Conservation (phyloP, 2,888 invertebrate genomes). For the Nemoura dubitans region DNA sequence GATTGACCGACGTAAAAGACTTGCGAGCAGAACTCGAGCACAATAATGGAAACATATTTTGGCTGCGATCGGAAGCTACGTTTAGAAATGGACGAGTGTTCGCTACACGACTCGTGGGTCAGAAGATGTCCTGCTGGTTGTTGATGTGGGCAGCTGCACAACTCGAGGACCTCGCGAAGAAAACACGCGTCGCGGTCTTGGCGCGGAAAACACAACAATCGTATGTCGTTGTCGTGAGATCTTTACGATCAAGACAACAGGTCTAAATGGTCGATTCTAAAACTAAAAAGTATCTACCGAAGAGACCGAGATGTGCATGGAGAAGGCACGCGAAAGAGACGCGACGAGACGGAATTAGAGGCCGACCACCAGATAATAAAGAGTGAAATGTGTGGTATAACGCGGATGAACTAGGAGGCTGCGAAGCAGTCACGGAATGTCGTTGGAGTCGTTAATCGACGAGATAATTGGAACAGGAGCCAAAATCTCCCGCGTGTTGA, state of each 20-base stretch:
- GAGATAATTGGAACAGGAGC: conserved; percentile 12
- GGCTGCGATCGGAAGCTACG: too few relatives aligned
- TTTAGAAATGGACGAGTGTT: too few relatives aligned
- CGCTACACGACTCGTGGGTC: too few relatives aligned
- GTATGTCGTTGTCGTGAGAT: background rate
- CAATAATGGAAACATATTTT: too few relatives aligned
- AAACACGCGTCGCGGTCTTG: too few relatives aligned
- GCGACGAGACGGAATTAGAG: background rate
- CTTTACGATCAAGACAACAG: background rate
- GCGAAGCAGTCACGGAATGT: background rate
- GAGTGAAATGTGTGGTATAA: background rate
- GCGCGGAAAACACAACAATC: too few relatives aligned
- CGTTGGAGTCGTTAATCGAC: background rate
- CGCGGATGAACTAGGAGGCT: background rate
- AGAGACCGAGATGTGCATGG: background rate
- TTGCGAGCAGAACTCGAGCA: too few relatives aligned
- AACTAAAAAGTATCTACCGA: background rate
- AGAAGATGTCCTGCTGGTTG: too few relatives aligned
- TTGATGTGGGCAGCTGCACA: too few relatives aligned
- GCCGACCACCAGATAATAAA: background rate
- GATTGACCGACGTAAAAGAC: too few relatives aligned
- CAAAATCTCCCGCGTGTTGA: background rate
- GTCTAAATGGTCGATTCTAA: background rate
- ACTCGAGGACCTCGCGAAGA: too few relatives aligned
- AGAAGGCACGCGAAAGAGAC: background rate